A percentile compares a stretch with the other conserved stretches of the same genome.
phyloP scores from a whole-genome alignment of 2,888 invertebrate species.

The Athalia rosae region DNA sequence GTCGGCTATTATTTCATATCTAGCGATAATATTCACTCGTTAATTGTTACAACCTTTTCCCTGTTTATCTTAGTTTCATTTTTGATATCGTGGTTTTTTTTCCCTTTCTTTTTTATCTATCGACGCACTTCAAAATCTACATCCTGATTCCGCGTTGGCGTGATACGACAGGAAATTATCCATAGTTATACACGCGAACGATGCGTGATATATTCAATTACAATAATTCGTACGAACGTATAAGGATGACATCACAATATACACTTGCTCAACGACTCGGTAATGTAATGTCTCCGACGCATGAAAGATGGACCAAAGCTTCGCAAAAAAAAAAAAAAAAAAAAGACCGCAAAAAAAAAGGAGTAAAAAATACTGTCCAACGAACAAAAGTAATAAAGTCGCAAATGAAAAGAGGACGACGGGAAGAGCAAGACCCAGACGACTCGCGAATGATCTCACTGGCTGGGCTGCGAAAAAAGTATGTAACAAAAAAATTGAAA shows the following conservation, averaged over 20 bases:
- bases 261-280: constrained; percentile 25
- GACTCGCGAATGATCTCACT: constrained; percentile 24
- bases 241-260: constrained; percentile 25
- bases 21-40: constrained; percentile 1
- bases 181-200: not conserved
- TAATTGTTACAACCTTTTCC: not conserved
- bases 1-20: not conserved
- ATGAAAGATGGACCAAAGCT: not conserved
- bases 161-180: no score
- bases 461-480: no score
- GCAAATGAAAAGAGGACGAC: not conserved
- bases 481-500: no score
- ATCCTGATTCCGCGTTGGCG: no score
- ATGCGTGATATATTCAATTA: not conserved
- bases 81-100: no score
- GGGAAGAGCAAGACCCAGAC: no score
- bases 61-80: not conserved
- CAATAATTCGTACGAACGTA: not conserved
- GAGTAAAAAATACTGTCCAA: no score
- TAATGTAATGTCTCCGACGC: not conserved
- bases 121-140: no score
- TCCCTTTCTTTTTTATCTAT: no score
- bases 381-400: no score
- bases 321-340: not conserved
- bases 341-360: not conserved